Evolutionary conservation across 1,140 invertebrate species (phyloP), one percentile per base, ranked within the genome.

Genomic region (Marisa cornuarietis): DNA sequence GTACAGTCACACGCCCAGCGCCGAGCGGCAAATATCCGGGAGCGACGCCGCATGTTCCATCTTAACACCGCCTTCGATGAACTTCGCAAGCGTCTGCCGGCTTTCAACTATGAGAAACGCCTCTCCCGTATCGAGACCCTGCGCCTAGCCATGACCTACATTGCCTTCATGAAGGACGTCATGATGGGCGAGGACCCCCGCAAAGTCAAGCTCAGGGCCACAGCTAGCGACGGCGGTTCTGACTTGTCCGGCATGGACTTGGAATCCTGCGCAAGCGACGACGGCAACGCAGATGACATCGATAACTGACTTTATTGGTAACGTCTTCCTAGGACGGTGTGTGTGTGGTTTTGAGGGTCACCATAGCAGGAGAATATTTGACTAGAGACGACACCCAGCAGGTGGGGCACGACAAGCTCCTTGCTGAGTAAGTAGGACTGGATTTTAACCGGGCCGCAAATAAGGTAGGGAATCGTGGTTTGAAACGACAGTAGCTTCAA

Each of bases 141-240:
- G 2, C 95, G 96, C 86, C 90, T 98, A 81, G 97, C 97, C 5
- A 99, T 99, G 82, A 96, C 96, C 61, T 99, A 99, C 90, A 99
- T 99, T 84, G 95, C 96, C 63, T 99, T 99, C 91, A 98, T 99
- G 97, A 95, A 95, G 74, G 97, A 99, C 88, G 91, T 99, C 16
- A 91, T 98, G 10, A 74, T 83, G 18, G 86, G 85, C 1, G 79
- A 84, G 58, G 84, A 86, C 62, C 84, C 86, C 1, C 78, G 83
- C 24, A 83, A 83, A 58, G 82, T 86, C 4, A 81, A 85, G 74
- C 77, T 84, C n/a, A 1, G 62, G 7, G 51, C 24, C 22, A 73
- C n/a, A 22, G 49, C 5, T 24, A 75, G 79, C 42, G 69, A 75
- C 24, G 72, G 58, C 7, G 65, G 72, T 8, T 77, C 76, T 6